Conservation (phyloP, 1,140 invertebrate genomes). For the Danaus melanippus region DNA sequence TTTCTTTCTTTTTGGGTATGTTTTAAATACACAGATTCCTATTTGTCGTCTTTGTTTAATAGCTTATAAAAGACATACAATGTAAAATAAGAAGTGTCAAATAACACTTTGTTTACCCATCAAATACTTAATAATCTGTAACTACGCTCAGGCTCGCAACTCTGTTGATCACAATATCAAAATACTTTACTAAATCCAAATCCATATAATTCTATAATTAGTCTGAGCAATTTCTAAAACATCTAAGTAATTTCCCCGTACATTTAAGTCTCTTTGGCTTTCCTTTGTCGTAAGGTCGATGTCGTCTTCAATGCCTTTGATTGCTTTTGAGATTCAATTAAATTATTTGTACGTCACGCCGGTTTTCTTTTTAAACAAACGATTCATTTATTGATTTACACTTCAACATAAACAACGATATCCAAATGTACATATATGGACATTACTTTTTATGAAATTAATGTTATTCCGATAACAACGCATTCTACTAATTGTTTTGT, state of each 20-base stretch:
- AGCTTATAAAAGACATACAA: too few relatives aligned
- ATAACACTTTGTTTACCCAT: neutral
- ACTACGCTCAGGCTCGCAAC: too few relatives aligned
- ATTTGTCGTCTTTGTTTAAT: too few relatives aligned
- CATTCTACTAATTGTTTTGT: too few relatives aligned
- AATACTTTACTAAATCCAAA: too few relatives aligned
- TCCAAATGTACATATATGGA: neutral
- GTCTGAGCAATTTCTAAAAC: conserved; percentile 13
- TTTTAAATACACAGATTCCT: too few relatives aligned
- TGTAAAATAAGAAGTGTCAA: neutral
- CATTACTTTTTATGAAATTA: conserved; percentile 4
- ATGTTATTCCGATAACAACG: neutral
- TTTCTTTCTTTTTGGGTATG: too few relatives aligned
- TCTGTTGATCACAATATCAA: too few relatives aligned
- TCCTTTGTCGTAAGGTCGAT: conserved; percentile 10
- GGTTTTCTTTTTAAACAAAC: neutral
- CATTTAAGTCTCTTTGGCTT: conserved; percentile 13
- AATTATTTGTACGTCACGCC: conserved; percentile 10
- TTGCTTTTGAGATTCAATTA: conserved; percentile 15
- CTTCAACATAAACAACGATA: too few relatives aligned
- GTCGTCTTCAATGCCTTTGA: conserved; percentile 14
- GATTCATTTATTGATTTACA: too few relatives aligned
- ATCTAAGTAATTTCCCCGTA: conserved; percentile 12
- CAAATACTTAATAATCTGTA: neutral
- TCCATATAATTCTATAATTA: neutral